These are phyloP conservation scores for Picathartes gymnocephalus DNA, from an alignment of 2,113 vertebrate genomes.

Conservation along the genomic window DNA sequence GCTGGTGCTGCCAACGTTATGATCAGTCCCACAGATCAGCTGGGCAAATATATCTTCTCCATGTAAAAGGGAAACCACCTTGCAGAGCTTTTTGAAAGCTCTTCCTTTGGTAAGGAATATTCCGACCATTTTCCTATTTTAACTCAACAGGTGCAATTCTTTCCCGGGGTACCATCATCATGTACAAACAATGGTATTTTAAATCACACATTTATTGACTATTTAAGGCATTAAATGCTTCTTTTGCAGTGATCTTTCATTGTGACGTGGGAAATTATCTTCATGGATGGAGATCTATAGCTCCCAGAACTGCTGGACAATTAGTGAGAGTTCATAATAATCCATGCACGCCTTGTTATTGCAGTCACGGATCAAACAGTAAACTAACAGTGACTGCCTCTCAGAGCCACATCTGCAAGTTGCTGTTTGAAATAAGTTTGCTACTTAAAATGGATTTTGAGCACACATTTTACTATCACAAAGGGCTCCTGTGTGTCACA, in stretches of 20 bases:
- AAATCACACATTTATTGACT: constrained; percentile 4
- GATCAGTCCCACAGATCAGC: background rate
- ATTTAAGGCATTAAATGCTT: background rate
- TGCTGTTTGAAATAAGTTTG: background rate
- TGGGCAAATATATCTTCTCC: background rate
- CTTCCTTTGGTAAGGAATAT: background rate
- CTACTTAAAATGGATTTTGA: background rate
- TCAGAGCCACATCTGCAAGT: background rate
- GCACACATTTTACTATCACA: background rate
- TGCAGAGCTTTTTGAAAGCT: background rate
- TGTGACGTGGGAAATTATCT: background rate
- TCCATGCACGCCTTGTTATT: background rate
- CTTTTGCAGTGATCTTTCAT: background rate
- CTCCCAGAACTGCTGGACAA: background rate
- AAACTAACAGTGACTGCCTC: background rate
- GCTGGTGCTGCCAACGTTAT: rapidly evolving
- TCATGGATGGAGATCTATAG: background rate
- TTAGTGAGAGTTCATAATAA: constrained; percentile 8
- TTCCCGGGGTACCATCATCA: background rate
- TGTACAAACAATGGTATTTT: background rate
- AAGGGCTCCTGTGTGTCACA: background rate
- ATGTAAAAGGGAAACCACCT: rapidly evolving
- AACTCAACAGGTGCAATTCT: background rate
- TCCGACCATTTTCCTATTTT: background rate
- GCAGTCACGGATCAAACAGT: background rate